These are phyloP conservation scores for Chrysomallon squamiferum DNA, from an alignment of 1,140 invertebrate species.

Conservation along the genomic window DNA sequence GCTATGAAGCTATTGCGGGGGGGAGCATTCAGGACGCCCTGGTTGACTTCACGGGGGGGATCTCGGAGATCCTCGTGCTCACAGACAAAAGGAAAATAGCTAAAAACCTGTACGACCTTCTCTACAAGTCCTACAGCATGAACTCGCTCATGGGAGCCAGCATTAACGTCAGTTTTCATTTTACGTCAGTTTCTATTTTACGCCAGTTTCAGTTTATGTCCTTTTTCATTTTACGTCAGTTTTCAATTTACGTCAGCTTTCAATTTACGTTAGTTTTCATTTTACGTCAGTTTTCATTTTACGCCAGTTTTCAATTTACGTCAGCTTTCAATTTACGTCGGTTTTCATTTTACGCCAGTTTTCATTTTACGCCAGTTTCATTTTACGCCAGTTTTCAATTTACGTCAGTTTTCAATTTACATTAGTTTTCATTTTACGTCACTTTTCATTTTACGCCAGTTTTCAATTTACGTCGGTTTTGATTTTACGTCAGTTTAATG, in stretches of 20 bases:
- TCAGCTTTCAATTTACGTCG: no score
- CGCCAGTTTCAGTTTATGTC: background rate
- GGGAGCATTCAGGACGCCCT: constrained; percentile 70
- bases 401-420: no score
- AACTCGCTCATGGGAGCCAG: constrained; percentile 66
- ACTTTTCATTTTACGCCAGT: no score
- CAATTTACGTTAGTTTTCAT: background rate
- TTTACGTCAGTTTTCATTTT: background rate
- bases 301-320: background rate
- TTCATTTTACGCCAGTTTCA: no score
- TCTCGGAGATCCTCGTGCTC: constrained; percentile 68
- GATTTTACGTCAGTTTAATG: no score
- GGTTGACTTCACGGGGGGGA: constrained; percentile 71
- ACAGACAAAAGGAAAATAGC: constrained; percentile 51
- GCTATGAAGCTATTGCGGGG: constrained; percentile 68
- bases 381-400: no score
- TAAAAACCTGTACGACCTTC: constrained; percentile 60
- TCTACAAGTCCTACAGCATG: constrained; percentile 62
- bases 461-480: no score
- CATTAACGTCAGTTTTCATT: constrained; percentile 57
- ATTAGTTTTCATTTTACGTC: no score
- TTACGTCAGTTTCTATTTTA: no score
- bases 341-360: no score
- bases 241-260: background rate
- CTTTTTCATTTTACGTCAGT: background rate